phyloP scores from a whole-genome alignment of 2,888 invertebrate genomes.

The Hypolimnas misippus region DNA sequence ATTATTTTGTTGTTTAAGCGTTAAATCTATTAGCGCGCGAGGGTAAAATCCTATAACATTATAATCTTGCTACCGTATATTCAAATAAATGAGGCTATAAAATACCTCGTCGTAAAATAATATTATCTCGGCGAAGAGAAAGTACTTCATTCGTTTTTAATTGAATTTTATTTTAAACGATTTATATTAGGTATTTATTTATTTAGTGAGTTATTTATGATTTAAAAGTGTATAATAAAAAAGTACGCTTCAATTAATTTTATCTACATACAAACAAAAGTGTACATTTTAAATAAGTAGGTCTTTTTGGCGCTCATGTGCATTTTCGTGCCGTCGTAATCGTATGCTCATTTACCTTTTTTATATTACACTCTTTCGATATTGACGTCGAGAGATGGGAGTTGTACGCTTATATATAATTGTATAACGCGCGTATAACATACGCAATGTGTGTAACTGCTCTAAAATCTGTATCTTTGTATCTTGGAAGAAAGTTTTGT shows the following conservation, averaged over 20 bases:
- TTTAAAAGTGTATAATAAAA: too few relatives aligned
- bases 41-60: constrained; percentile 16
- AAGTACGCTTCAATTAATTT: too few relatives aligned
- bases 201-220: background rate
- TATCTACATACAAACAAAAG: too few relatives aligned
- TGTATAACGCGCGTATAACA: background rate
- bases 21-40: constrained; percentile 17
- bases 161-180: background rate
- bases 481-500: background rate
- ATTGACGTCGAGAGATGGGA: too few relatives aligned
- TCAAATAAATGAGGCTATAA: constrained; percentile 23
- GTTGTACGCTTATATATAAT: too few relatives aligned
- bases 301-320: too few relatives aligned
- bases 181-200: background rate
- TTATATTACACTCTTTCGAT: too few relatives aligned
- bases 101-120: constrained; percentile 16
- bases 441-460: background rate
- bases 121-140: background rate
- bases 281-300: too few relatives aligned
- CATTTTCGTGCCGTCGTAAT: too few relatives aligned
- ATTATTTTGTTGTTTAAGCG: constrained; percentile 26
- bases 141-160: background rate
- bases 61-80: constrained; percentile 24
- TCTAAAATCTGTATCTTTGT: background rate
- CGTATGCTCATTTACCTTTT: too few relatives aligned